Conservation (phyloP, 2,888 invertebrate species). For the Trachelus stipa region DNA sequence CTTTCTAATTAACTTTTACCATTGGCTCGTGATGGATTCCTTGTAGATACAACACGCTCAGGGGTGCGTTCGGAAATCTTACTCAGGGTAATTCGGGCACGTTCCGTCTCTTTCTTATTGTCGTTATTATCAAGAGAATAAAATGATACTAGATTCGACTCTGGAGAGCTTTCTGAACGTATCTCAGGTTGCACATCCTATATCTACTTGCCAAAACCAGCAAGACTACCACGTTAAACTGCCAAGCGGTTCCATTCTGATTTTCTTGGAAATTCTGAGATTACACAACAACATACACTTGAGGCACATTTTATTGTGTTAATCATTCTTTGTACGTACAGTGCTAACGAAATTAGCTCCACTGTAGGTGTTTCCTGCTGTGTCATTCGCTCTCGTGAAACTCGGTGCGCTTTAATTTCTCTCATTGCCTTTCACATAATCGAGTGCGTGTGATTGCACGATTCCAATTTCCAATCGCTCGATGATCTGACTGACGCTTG, state of each 20-base stretch:
- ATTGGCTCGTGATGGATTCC: background rate
- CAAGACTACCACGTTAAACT: background rate
- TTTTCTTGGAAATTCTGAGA: background rate
- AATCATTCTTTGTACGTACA: background rate
- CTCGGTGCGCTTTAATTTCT: background rate
- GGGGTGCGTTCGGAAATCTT: background rate
- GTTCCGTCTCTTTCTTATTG: too few species aligned
- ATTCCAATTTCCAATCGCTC: background rate
- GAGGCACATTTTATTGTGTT: background rate
- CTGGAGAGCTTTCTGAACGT: too few species aligned
- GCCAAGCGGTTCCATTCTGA: background rate
- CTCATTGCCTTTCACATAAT: background rate
- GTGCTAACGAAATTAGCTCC: background rate
- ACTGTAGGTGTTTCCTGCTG: background rate
- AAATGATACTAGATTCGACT: too few species aligned
- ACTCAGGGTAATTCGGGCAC: too few species aligned
- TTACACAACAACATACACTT: background rate
- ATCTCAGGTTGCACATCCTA: too few species aligned
- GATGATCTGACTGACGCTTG: background rate
- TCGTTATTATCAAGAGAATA: too few species aligned
- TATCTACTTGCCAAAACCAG: too few species aligned
- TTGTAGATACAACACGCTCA: background rate
- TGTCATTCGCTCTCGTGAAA: background rate
- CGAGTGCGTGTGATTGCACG: background rate
- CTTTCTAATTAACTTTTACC: background rate